phyloP scores from a whole-genome alignment of 2,888 invertebrate genomes.

The Cheilosia impressa region DNA sequence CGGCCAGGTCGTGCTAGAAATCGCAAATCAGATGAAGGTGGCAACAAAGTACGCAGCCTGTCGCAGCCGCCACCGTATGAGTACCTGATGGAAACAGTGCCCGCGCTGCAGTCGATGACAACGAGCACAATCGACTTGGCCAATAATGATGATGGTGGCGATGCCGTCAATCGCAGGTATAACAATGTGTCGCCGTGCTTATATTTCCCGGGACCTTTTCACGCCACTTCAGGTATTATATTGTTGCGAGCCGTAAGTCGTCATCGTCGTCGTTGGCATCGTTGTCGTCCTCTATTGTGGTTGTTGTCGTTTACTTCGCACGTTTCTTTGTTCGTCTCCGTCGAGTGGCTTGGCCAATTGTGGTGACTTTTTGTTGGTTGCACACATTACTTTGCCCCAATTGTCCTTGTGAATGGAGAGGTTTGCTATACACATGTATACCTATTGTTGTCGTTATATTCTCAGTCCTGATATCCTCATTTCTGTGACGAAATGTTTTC shows the following conservation, averaged over 20 bases:
- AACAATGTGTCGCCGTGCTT: conserved; percentile 82
- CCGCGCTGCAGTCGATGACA: conserved; percentile 60
- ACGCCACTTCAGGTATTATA: conserved; percentile 76
- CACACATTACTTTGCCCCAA: conserved; percentile 17
- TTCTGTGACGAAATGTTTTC: conserved; percentile 34
- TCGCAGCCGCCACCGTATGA: conserved; percentile 79
- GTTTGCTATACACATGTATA: not conserved
- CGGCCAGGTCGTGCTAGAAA: conserved; percentile 68
- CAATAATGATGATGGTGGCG: conserved; percentile 42
- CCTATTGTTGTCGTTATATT: conserved; percentile 23
- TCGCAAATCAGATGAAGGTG: conserved; percentile 63
- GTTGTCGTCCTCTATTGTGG: conserved; percentile 3
- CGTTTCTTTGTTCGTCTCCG: conserved; percentile 11
- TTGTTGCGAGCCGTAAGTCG: conserved; percentile 33
- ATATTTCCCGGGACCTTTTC: conserved; percentile 75
- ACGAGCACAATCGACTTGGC: conserved; percentile 72
- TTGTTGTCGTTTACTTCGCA: conserved; percentile 3
- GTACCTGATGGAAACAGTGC: conserved; percentile 77
- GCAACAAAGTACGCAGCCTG: conserved; percentile 77
- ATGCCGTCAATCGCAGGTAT: conserved; percentile 79
- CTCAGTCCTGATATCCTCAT: conserved; percentile 15
- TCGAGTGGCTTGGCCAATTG: conserved; percentile 28
- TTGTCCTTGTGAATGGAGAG: conserved; percentile 26
- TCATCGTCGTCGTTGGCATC: conserved; percentile 22
- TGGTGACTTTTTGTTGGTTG: conserved; percentile 33